Evolutionary conservation across 2,113 vertebrate genomes (phyloP).

Genomic region (Ahaetulla prasina): DNA sequence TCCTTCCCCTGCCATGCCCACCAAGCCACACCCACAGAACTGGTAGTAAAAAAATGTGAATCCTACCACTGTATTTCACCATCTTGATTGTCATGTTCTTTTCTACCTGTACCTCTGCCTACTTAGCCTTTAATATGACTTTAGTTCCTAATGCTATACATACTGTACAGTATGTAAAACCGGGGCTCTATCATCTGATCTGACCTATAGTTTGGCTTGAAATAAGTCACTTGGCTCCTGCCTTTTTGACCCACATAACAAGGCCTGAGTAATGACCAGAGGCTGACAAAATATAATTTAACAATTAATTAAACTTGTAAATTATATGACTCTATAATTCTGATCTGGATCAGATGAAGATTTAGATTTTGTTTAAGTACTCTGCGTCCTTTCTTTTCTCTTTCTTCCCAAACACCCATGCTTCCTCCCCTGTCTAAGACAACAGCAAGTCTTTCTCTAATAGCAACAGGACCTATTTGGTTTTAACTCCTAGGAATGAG

Average conservation of each 20-base stretch:
- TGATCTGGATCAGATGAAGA: background rate
- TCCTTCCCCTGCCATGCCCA: too few species aligned
- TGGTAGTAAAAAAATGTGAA: too few species aligned
- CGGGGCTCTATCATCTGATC: background rate
- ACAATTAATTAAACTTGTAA: background rate
- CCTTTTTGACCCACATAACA: background rate
- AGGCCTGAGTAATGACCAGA: background rate
- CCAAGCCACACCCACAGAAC: too few species aligned
- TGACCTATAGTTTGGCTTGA: background rate
- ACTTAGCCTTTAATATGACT: background rate
- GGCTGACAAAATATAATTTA: background rate
- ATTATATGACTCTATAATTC: background rate
- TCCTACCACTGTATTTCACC: too few species aligned
- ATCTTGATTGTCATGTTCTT: background rate
- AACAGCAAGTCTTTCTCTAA: slow-evolving; percentile 7
- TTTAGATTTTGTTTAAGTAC: background rate
- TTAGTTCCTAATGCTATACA: background rate
- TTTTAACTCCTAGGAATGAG: slow-evolving; percentile 3
- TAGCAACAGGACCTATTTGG: background rate
- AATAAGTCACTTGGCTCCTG: background rate
- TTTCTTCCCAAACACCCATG: background rate
- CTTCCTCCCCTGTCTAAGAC: slow-evolving; percentile 18
- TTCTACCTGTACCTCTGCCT: background rate
- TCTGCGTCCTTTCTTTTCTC: background rate
- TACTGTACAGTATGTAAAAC: background rate